Evolutionary conservation across 2,888 invertebrate species (phyloP).

Genomic region (Elysia crispata): DNA sequence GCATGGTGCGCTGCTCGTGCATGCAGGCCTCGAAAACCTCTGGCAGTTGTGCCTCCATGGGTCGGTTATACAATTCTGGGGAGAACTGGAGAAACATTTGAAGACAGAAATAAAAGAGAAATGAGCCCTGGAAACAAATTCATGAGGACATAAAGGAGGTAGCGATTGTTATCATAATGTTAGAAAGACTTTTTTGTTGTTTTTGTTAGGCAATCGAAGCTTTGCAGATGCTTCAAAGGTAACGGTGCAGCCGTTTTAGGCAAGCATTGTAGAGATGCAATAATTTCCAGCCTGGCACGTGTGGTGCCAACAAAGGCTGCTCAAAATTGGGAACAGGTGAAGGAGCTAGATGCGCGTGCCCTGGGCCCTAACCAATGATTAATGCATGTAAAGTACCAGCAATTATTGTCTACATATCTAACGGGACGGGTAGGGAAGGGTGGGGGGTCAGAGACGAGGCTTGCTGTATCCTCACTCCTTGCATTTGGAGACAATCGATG

Average conservation of each 20-base stretch:
- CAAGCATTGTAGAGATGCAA: slow-evolving; percentile 32
- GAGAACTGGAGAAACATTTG: neutral
- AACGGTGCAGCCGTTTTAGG: slow-evolving; percentile 39
- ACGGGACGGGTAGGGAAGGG: neutral
- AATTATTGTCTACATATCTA: slow-evolving; percentile 26
- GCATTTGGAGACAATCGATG: no score
- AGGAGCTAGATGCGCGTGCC: slow-evolving; percentile 23
- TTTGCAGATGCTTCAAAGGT: slow-evolving; percentile 37
- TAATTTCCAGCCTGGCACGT: slow-evolving; percentile 38
- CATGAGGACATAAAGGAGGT: slow-evolving; percentile 23
- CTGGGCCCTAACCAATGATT: slow-evolving; percentile 19
- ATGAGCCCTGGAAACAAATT: slow-evolving; percentile 16
- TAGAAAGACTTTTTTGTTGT: slow-evolving; percentile 1
- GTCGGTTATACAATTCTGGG: neutral
- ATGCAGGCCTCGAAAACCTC: slow-evolving; percentile 21
- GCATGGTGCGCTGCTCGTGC: slow-evolving; percentile 29
- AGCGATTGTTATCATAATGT: slow-evolving; percentile 32
- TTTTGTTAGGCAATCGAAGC: slow-evolving; percentile 26
- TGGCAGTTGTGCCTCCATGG: slow-evolving; percentile 3
- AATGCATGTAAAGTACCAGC: slow-evolving; percentile 39
- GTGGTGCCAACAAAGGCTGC: slow-evolving; percentile 21
- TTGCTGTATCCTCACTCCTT: no score
- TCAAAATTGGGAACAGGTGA: slow-evolving; percentile 34
- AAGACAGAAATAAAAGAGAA: slow-evolving; percentile 32
- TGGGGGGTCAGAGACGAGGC: no score